A percentile compares a stretch with the other conserved stretches of the same genome.
Evolutionary conservation across 2,888 invertebrate species (phyloP).

Genomic region (Archaeoteleia sp.): DNA sequence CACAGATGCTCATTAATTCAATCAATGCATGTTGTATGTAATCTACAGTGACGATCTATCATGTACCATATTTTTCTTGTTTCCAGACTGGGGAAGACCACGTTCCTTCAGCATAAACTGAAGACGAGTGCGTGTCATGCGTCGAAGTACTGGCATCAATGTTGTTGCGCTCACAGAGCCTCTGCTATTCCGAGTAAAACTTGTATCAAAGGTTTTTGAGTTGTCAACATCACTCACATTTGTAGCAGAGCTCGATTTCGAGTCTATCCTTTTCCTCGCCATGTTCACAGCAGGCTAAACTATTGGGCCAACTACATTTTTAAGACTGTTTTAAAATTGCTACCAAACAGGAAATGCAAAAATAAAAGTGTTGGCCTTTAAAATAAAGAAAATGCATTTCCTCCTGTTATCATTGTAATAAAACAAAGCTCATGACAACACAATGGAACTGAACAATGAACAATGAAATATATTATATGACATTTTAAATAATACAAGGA

Average conservation of each 20-base stretch:
- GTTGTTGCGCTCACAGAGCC: constrained; percentile 59
- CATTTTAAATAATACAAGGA: too few relatives aligned
- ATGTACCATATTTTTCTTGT: constrained; percentile 68
- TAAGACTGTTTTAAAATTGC: constrained; percentile 19
- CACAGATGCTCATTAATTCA: constrained; percentile 45
- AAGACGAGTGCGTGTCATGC: constrained; percentile 67
- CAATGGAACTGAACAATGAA: too few relatives aligned
- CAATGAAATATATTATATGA: too few relatives aligned
- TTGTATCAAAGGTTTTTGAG: constrained; percentile 61
- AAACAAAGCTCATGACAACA: too few relatives aligned
- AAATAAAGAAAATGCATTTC: too few relatives aligned
- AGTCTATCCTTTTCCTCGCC: constrained; percentile 66
- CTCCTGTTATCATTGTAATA: too few relatives aligned
- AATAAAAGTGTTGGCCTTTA: constrained; percentile 16
- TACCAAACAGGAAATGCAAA: too few relatives aligned
- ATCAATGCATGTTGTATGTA: constrained; percentile 34
- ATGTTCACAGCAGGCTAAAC: constrained; percentile 58
- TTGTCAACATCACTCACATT: constrained; percentile 59
- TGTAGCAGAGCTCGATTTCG: constrained; percentile 62
- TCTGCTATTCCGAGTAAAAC: constrained; percentile 57
- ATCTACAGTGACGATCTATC: constrained; percentile 42
- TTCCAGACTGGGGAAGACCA: constrained; percentile 65
- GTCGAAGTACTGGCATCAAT: constrained; percentile 61
- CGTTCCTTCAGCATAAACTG: constrained; percentile 68
- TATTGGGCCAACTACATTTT: constrained; percentile 49